Evolutionary conservation across 2,888 invertebrate species (phyloP).

Genomic region (Tenthredo livida): DNA sequence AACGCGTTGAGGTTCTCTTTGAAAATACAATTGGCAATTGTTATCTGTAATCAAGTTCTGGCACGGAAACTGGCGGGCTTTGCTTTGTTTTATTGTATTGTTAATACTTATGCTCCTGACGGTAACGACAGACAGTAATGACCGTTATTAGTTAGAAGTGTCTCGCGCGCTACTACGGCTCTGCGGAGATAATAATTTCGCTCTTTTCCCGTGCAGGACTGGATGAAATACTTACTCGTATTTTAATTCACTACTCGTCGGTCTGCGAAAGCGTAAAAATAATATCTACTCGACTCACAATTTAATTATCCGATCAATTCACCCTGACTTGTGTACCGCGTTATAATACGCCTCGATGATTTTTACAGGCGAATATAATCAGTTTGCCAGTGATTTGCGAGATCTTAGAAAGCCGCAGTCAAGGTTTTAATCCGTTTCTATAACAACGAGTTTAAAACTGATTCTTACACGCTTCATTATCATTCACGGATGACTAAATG

Average conservation of each 20-base stretch:
- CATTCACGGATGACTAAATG: constrained; percentile 6
- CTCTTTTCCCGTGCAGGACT: neutral
- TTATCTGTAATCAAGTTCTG: constrained; percentile 40
- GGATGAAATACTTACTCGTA: neutral
- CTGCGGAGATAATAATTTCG: constrained; percentile 22
- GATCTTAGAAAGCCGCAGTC: constrained; percentile 11
- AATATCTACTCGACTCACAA: neutral
- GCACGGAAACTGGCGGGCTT: constrained; percentile 6
- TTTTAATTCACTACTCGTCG: neutral
- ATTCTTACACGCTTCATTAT: neutral
- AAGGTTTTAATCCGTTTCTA: constrained; percentile 1
- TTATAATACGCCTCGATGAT: constrained; percentile 24
- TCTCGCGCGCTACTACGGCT: neutral
- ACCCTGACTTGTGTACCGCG: neutral
- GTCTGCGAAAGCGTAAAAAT: constrained; percentile 2
- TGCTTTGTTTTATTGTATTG: constrained; percentile 36
- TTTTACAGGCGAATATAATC: neutral
- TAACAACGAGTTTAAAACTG: neutral
- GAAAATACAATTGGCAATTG: constrained; percentile 39
- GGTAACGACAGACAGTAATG: constrained; percentile 39
- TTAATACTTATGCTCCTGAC: constrained; percentile 31
- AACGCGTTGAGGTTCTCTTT: constrained; percentile 26
- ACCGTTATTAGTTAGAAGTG: constrained; percentile 41
- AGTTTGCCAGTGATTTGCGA: neutral
- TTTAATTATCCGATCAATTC: constrained; percentile 13